Evolutionary conservation across 2,797 vertebrate species (phyloP), one percentile per base, ranked within the genome.

Genomic region (Nannoperca obscura): DNA sequence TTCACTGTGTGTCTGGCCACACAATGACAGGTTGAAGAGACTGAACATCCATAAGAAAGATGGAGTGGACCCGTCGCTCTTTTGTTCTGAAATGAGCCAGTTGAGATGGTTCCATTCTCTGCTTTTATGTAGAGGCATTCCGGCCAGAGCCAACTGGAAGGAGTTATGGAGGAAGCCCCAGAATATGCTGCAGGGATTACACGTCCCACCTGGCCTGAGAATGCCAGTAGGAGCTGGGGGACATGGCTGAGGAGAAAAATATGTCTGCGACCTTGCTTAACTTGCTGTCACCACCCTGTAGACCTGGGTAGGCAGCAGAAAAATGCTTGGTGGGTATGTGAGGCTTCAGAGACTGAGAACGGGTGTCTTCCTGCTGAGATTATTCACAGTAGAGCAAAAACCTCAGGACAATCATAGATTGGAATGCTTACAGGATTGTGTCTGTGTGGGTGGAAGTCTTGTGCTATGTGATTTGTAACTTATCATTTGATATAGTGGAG

Each of bases 161-260:
- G 22, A 61, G 57, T 76, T 34, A 22, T 24, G 73, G 27, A 69
- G 13, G 30, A 58, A 76, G 17, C 14, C 27, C 40, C 34, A 68
- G 22, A 70, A 66, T 55, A 49, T 63, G 12, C 34, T 76, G 52
- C 7, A 32, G 30, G 53, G 66, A 69, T 74, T 71, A 53, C 53
- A 61, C 2, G 44, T 71, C 30, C 44, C 36, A 34, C 12, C 15
- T 81, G 57, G 46, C 50, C 30, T 44, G 46, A 54, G 55, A 74
- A 53, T 62, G 46, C 58, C 36, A 62, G 38, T 11, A 55, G n/a
- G 19, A 70, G n/a, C 24, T 38, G n/a, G 6, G 76, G 53, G 57
- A 78, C 55, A 46, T 55, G 36, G 38, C 17, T 53, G 20, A 54
- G 42, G 27, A 71, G 57, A 44, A 42, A 6, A 63, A 66, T 71